Conservation (phyloP, 1,140 invertebrate genomes). For the Drosophila virilis region DNA sequence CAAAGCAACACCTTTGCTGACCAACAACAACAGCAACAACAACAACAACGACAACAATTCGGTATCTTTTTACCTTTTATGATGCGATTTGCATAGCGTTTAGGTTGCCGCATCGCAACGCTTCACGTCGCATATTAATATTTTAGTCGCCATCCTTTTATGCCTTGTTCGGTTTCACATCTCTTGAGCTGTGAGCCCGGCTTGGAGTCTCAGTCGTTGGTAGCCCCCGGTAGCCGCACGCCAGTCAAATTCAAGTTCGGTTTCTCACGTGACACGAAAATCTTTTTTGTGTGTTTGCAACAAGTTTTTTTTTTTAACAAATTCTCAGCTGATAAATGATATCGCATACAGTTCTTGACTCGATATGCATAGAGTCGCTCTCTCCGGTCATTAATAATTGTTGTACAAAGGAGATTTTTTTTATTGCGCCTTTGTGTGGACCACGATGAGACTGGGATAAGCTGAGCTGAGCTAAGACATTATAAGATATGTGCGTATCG, state of each 20-base stretch:
- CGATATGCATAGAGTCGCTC: conserved; percentile 68
- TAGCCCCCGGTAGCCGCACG: conserved; percentile 58
- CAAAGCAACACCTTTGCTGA: conserved; percentile 55
- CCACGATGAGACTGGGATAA: neutral
- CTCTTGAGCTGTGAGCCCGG: conserved; percentile 18
- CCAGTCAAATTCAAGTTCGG: conserved; percentile 32
- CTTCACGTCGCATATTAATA: conserved; percentile 63
- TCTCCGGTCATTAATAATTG: conserved; percentile 72
- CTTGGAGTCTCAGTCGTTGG: conserved; percentile 1
- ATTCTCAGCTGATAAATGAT: conserved; percentile 80
- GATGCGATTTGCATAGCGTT: conserved; percentile 75
- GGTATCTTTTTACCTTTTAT: conserved; percentile 62
- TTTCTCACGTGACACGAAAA: conserved; percentile 80
- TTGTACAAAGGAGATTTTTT: conserved; percentile 16
- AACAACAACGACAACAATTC: conserved; percentile 23
- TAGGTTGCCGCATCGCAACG: conserved; percentile 59
- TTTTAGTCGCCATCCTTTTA: conserved; percentile 70
- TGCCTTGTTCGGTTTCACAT: conserved; percentile 73
- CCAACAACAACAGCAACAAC: conserved; percentile 21
- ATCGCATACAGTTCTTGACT: conserved; percentile 63
- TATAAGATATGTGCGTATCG: conserved; percentile 10
- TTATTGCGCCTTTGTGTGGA: conserved; percentile 5
- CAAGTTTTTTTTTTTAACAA: conserved; percentile 64
- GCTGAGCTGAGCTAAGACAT: neutral
- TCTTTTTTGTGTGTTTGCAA: conserved; percentile 79